Conservation (phyloP, 2,888 invertebrate genomes). For the Chloromyia formosa region DNA sequence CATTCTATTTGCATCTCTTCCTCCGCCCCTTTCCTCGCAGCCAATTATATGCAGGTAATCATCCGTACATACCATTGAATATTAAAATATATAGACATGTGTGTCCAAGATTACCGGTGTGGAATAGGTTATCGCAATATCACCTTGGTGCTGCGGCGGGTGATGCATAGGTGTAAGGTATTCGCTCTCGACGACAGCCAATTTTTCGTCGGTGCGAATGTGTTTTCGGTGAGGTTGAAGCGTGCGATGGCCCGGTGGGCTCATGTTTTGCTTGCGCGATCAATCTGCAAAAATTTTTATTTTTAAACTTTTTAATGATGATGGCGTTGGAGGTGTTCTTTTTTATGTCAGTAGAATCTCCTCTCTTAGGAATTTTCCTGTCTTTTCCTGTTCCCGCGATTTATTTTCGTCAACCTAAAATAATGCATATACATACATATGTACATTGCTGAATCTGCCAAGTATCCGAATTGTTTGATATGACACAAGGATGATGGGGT, state of each 20-base stretch:
- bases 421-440: background rate
- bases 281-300: constrained; percentile 6
- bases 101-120: background rate
- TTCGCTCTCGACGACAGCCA: background rate
- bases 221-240: background rate
- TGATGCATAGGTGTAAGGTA: background rate
- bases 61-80: too few relatives aligned
- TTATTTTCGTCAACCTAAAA: background rate
- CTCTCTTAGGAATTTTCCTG: background rate
- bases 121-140: constrained; percentile 2
- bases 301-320: constrained; percentile 10
- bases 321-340: background rate
- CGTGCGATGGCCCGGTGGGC: background rate
- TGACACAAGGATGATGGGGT: too few relatives aligned
- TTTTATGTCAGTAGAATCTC: too few relatives aligned
- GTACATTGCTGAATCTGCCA: too few relatives aligned
- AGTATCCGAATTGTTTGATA: too few relatives aligned
- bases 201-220: background rate
- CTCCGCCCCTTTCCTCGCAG: too few relatives aligned
- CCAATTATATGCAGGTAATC: too few relatives aligned
- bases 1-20: too few relatives aligned
- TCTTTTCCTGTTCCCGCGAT: background rate
- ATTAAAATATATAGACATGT: background rate
- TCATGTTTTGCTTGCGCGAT: background rate
- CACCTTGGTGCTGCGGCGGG: background rate